Conservation (phyloP, 1,140 invertebrate species). For the Theocolax elegans region DNA sequence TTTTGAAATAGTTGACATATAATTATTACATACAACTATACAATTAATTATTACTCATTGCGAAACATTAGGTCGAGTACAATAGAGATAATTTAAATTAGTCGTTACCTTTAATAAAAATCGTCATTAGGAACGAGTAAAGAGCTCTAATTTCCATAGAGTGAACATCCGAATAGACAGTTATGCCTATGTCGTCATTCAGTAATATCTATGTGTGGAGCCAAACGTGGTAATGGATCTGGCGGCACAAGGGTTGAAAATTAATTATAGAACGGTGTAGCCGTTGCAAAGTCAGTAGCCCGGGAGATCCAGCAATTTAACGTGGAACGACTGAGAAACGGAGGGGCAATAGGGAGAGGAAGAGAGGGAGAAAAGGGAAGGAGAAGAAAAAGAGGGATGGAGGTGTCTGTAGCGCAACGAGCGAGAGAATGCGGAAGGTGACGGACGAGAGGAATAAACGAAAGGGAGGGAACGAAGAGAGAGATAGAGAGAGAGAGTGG, state of each 20-base stretch:
- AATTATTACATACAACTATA: too few relatives aligned
- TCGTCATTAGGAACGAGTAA: neutral
- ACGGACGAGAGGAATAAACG: neutral
- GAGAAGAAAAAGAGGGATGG: constrained; percentile 13
- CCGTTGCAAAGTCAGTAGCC: constrained; percentile 44
- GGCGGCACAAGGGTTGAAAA: constrained; percentile 51
- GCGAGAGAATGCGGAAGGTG: constrained; percentile 18
- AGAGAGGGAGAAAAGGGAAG: constrained; percentile 1
- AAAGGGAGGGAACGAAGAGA: neutral
- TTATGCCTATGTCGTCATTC: neutral
- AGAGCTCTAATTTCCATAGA: too few relatives aligned
- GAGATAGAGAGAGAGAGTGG: constrained; percentile 6
- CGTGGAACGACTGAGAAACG: neutral
- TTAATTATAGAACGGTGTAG: constrained; percentile 56
- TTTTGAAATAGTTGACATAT: too few relatives aligned
- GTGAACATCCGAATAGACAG: neutral
- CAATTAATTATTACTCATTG: too few relatives aligned
- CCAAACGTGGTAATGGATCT: constrained; percentile 52
- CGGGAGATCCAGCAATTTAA: neutral
- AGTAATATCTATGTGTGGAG: constrained; percentile 51
- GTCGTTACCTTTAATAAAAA: neutral
- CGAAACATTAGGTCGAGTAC: too few relatives aligned
- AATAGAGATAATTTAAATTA: neutral
- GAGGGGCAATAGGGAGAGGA: neutral
- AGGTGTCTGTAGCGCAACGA: neutral